Evolutionary conservation across 2,888 invertebrate genomes (phyloP), one percentile per base, ranked within the genome.

Genomic region (Yponomeuta malinellus): DNA sequence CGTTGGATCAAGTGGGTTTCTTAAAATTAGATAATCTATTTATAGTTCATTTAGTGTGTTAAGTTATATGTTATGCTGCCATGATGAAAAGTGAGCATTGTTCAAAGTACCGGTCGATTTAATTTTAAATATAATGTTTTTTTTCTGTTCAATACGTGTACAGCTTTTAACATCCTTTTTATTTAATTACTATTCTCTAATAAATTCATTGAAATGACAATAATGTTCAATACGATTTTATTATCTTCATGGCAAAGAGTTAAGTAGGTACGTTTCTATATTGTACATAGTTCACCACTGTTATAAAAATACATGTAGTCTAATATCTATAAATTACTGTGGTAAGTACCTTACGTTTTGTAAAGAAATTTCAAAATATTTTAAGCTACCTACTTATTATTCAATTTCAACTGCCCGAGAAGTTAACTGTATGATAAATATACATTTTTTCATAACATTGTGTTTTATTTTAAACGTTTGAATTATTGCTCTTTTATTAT

Each of bases 371-470:
- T 65, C 65, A 65, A 65, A 31, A 29, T 65, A 65, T 65, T 65
- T 65, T 59, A 59, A 59, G 52, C 12, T 59, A 59, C 43, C 43
- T 43, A 43, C 43, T 43, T 43, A 15, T 3, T 59, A 59, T 15
- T 59, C 3, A 59, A 52, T 68, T 52, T 23, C 68, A 68, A 68
- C 10, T 68, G 68, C 52, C 69, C 37, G 63, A 63, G 2, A 37
- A 63, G 69, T 63, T 69, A 63, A 63, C 48, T 70, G 48, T 71
- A 71, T 68, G 68, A 43, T 63, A 71, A 68, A 68, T 72, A 72
- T 73, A 73, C 72, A 73, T 71, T 73, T 74, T 75, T 72, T 69
- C 71, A 73, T 72, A 71, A 67, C 37, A 71, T 52, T 33, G 9
- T 31, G 59, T 71, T 71, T 66, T 52, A 71, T 71, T 71, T 66